These are phyloP conservation scores for Nothoprocta perdicaria DNA, from an alignment of 2,113 vertebrate genomes.

Conservation along the genomic window DNA sequence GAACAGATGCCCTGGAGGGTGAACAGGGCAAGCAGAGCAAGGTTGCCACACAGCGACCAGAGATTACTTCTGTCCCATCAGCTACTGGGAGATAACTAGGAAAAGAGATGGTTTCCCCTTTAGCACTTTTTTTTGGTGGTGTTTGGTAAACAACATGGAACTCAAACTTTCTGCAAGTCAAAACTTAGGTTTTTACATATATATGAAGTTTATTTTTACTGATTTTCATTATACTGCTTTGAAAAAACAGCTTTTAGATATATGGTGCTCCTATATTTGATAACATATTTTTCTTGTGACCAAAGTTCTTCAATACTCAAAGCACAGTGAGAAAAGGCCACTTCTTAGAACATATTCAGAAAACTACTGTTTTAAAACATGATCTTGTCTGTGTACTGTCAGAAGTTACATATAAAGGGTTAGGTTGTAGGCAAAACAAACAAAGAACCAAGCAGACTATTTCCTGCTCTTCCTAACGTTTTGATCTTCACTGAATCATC, in stretches of 20 bases:
- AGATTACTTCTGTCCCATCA: not conserved
- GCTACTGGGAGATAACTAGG: not conserved
- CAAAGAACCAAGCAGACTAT: not conserved
- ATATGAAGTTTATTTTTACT: not conserved
- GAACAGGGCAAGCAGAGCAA: not conserved
- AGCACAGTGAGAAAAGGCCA: fast-evolving
- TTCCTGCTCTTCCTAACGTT: not conserved
- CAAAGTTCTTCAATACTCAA: not conserved
- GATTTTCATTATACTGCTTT: not conserved
- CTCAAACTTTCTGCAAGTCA: not conserved
- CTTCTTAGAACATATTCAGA: not conserved
- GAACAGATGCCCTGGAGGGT: not conserved
- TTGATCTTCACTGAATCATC: not conserved
- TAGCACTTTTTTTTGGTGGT: not conserved
- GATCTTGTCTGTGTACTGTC: not conserved
- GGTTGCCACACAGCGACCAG: not conserved
- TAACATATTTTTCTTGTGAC: not conserved
- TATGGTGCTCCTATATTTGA: fast-evolving
- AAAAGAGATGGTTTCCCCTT: fast-evolving
- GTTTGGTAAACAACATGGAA: too few species aligned
- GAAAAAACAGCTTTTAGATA: not conserved
- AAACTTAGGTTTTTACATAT: not conserved
- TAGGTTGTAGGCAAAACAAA: not conserved
- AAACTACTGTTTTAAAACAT: not conserved
- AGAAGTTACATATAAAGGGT: not conserved